Conservation (phyloP, 1,140 invertebrate genomes). For the Apocrypta bakeri region DNA sequence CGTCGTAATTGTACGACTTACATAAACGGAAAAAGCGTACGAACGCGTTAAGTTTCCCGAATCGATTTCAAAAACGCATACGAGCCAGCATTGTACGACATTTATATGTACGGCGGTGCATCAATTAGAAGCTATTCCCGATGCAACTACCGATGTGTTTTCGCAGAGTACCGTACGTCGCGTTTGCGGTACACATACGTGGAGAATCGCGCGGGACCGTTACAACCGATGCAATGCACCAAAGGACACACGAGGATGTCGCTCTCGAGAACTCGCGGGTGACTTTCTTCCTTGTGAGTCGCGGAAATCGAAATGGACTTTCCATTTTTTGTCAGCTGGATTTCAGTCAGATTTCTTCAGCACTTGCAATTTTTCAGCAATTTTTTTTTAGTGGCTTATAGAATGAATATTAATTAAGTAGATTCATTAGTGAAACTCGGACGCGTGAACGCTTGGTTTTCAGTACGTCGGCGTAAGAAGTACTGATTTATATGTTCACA, state of each 20-base stretch:
- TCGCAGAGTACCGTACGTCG: background rate
- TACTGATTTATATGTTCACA: too few relatives aligned
- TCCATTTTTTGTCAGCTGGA: slow-evolving; percentile 33
- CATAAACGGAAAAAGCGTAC: too few relatives aligned
- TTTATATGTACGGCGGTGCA: background rate
- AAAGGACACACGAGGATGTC: slow-evolving; percentile 15
- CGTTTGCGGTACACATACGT: background rate
- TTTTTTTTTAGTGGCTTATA: too few relatives aligned
- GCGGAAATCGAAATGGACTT: slow-evolving; percentile 47
- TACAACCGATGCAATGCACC: background rate
- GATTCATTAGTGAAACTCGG: too few relatives aligned
- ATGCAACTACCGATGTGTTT: background rate
- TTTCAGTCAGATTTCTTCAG: background rate
- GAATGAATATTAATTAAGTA: too few relatives aligned
- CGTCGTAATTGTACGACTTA: too few relatives aligned
- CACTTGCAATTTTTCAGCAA: too few relatives aligned
- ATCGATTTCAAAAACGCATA: too few relatives aligned
- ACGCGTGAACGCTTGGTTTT: too few relatives aligned
- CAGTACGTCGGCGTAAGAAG: too few relatives aligned
- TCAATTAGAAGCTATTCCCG: background rate
- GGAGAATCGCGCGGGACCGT: background rate
- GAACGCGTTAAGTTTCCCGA: too few relatives aligned
- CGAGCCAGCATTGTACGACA: too few relatives aligned
- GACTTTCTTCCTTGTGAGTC: slow-evolving; percentile 13
- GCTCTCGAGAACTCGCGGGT: background rate